Evolutionary conservation across 2,797 vertebrate genomes (phyloP).

Genomic region (Enteromius thamalakanensis): DNA sequence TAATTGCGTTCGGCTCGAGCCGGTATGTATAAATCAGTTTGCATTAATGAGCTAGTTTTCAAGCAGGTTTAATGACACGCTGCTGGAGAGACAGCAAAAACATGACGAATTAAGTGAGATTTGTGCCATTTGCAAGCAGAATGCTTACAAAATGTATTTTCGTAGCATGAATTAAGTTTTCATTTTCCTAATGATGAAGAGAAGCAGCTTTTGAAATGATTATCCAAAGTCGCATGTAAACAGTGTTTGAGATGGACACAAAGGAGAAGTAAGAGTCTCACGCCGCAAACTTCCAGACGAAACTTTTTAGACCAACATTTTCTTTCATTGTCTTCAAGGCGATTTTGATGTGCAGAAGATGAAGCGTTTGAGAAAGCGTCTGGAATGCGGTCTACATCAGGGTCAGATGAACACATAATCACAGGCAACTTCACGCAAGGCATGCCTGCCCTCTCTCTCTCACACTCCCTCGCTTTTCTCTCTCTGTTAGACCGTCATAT

Average conservation of each 20-base stretch:
- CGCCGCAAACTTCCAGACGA: slow-evolving; percentile 66
- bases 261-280: slow-evolving; percentile 55
- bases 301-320: slow-evolving; percentile 76
- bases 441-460: slow-evolving; percentile 78
- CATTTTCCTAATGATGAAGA: slow-evolving; percentile 24
- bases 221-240: slow-evolving; percentile 5
- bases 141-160: neutral
- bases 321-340: slow-evolving; percentile 79
- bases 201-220: slow-evolving; percentile 24
- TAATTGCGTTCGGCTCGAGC: neutral
- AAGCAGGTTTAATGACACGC: neutral
- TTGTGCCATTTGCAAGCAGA: neutral
- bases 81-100: neutral
- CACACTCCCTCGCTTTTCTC: slow-evolving; percentile 62
- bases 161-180: neutral
- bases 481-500: slow-evolving; percentile 74
- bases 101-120: neutral
- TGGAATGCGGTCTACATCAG: slow-evolving; percentile 81
- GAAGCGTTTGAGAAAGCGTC: slow-evolving; percentile 73
- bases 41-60: neutral
- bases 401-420: slow-evolving; percentile 75
- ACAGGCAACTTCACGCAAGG: slow-evolving; percentile 71
- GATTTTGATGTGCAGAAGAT: slow-evolving; percentile 82
- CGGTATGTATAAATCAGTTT: neutral
- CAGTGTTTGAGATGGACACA: slow-evolving; percentile 46